Conservation (phyloP, 2,797 vertebrate genomes). For the Periparus ater region DNA sequence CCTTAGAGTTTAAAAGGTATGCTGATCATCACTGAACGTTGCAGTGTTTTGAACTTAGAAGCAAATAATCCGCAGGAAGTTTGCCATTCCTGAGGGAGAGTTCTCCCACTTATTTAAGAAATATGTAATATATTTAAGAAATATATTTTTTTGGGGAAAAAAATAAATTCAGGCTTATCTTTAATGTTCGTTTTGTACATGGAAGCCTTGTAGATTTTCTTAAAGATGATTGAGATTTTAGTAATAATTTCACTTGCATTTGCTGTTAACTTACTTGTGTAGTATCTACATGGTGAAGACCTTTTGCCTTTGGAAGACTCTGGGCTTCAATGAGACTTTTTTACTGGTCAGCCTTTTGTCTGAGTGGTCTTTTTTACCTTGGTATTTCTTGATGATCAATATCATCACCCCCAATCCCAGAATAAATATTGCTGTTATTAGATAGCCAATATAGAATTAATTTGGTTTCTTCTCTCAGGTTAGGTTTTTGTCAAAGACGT, state of each 20-base stretch:
- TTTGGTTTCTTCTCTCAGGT: not conserved
- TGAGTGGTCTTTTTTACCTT: not conserved
- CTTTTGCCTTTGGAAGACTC: not conserved
- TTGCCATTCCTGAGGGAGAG: not conserved
- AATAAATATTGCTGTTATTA: not conserved
- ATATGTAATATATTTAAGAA: no score
- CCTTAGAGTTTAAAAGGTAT: not conserved
- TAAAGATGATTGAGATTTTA: not conserved
- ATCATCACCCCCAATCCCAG: rapidly evolving
- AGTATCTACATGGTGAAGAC: not conserved
- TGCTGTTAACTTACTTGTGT: not conserved
- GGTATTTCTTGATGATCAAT: not conserved
- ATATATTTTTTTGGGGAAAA: not conserved
- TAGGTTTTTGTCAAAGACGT: not conserved
- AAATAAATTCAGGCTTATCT: not conserved
- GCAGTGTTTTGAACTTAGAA: not conserved
- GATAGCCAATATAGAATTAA: not conserved
- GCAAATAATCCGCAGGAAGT: not conserved
- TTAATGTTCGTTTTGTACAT: not conserved
- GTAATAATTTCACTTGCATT: not conserved
- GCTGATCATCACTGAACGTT: rapidly evolving
- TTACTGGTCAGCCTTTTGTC: not conserved
- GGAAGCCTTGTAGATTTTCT: not conserved
- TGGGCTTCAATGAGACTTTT: not conserved
- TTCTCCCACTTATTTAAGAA: not conserved